Evolutionary conservation across 2,888 invertebrate genomes (phyloP), one percentile per base, ranked within the genome.

Genomic region (Erebia aethiops): DNA sequence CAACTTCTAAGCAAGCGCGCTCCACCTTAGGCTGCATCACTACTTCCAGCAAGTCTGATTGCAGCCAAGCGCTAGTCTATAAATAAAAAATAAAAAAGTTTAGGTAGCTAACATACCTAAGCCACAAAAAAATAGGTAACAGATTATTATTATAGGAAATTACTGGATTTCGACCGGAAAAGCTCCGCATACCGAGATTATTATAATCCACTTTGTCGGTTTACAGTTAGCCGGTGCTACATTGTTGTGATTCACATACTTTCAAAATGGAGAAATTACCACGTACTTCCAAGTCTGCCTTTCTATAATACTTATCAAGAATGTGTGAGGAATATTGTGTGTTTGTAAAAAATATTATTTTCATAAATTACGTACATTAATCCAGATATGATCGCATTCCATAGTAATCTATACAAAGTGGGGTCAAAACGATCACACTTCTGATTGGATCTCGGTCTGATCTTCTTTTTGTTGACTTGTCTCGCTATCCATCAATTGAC

Each of bases 401-500:
- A 18, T 14, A 67, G 49, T 69, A 63, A 72, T 67, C 63, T 67
- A 11, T 52, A 69, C 46, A 21, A 54, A 63, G 56, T 62, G 51
- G 68, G 73, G 71, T 70, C 68, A 66, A 66, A 60, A 62, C 60
- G 72, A 35, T 64, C 74, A 60, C 41, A 60, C 67, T 66, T 18
- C 9, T 41, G 35, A 58, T 58, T 58, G 35, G 58, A 35, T 58
- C 58, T 18, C 54, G n/a, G 57, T 7, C 5, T 71, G 82, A 83
- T 84, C 81, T 80, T 81, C 83, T 84, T 86, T 87, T 87, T 89
- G 87, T 89, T 90, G 88, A 87, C 85, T 79, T 81, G 78, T 80
- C 82, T 75, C 81, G 70, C 82, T 89, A 90, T 88, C 56, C 13
- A 56, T 21, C 87, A 85, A 84, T 88, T 90, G 90, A 60, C 92